A percentile compares a stretch with the other conserved stretches of the same genome.
Evolutionary conservation across 2,888 invertebrate species (phyloP).

Genomic region (Chymomyza fuscimana): DNA sequence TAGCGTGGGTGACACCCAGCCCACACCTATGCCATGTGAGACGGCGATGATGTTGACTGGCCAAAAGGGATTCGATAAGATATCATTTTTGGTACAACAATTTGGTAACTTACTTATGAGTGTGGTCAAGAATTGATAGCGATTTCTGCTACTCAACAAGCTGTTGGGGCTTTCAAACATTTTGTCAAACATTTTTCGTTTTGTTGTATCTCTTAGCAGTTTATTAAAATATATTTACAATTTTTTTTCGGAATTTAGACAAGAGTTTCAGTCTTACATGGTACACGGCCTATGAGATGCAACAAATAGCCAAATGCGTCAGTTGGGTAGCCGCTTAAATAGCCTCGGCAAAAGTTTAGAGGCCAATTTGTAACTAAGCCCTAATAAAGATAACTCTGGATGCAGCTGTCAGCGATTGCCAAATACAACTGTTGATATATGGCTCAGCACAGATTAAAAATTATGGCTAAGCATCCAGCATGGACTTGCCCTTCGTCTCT

Average conservation of each 20-base stretch:
- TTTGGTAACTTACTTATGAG: slow-evolving; percentile 53
- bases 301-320: background rate
- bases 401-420: background rate
- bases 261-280: slow-evolving; percentile 2
- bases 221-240: background rate
- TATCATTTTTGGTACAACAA: background rate
- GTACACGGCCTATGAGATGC: background rate
- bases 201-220: background rate
- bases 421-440: background rate
- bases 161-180: slow-evolving; percentile 41
- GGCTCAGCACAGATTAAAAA: background rate
- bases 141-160: slow-evolving; percentile 49
- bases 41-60: slow-evolving; percentile 75
- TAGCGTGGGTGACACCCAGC: slow-evolving; percentile 77
- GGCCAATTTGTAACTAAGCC: background rate
- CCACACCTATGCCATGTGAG: slow-evolving; percentile 76
- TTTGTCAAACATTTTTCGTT: slow-evolving; percentile 34
- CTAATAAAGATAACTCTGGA: background rate
- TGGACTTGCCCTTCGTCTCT: slow-evolving; percentile 73
- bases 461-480: slow-evolving; percentile 42
- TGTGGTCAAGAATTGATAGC: slow-evolving; percentile 61
- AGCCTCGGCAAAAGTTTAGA: background rate
- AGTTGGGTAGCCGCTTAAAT: background rate
- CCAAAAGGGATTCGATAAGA: background rate
- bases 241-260: background rate